These are phyloP conservation scores for Dasysyrphus tricinctus DNA, from an alignment of 2,888 invertebrate genomes.

Conservation along the genomic window DNA sequence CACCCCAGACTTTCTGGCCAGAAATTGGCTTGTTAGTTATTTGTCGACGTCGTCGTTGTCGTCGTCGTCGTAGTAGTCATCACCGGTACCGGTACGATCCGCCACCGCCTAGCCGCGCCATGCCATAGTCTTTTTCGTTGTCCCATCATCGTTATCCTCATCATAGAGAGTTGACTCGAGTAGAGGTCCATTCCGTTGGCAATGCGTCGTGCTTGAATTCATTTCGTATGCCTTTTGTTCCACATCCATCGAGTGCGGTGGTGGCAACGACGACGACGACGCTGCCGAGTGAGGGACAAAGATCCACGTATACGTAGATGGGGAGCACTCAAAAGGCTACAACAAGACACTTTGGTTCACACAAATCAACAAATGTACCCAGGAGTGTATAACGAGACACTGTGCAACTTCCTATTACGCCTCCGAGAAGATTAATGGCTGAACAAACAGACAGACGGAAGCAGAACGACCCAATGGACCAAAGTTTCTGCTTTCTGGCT, in stretches of 20 bases:
- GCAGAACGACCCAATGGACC: constrained; percentile 61
- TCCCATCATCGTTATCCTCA: constrained; percentile 59
- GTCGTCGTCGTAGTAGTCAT: constrained; percentile 30
- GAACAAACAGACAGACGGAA: constrained; percentile 70
- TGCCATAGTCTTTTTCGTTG: constrained; percentile 24
- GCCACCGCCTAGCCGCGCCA: too few species aligned
- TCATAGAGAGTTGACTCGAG: constrained; percentile 55
- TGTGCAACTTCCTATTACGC: constrained; percentile 71
- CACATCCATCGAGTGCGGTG: constrained; percentile 5
- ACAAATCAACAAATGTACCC: constrained; percentile 75
- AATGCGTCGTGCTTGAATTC: constrained; percentile 69
- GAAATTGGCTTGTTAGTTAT: constrained; percentile 80
- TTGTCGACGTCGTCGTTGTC: constrained; percentile 63
- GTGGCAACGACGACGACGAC: constrained; percentile 4
- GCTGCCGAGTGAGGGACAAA: constrained; percentile 3
- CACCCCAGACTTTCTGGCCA: constrained; percentile 81
- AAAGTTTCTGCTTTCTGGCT: constrained; percentile 16
- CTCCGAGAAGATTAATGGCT: constrained; percentile 73
- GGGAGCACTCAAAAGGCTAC: constrained; percentile 69
- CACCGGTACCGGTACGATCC: constrained; percentile 17
- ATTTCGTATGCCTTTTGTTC: constrained; percentile 74
- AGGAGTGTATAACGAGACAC: constrained; percentile 72
- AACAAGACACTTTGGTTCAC: constrained; percentile 73
- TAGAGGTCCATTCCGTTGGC: constrained; percentile 7
- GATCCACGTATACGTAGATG: constrained; percentile 10